Evolutionary conservation across 2,888 invertebrate genomes (phyloP).

Genomic region (Drosophila multiciliata): DNA sequence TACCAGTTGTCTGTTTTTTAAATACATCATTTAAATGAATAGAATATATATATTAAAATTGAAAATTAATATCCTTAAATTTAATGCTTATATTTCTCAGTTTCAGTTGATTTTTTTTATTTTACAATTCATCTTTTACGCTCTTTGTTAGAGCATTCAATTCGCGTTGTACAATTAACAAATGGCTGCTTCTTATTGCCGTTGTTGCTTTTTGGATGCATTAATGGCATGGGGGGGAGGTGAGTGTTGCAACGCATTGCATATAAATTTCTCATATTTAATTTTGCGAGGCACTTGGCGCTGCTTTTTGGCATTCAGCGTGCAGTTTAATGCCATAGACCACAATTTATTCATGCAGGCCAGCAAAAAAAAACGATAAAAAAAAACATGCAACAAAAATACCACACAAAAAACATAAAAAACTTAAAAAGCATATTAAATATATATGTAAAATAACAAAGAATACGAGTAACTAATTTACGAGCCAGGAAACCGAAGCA

Average conservation of each 20-base stretch:
- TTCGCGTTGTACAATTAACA: slow-evolving; percentile 2
- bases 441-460: slow-evolving; percentile 11
- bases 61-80: background rate
- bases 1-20: background rate
- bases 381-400: background rate
- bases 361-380: slow-evolving; percentile 12
- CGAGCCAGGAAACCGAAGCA: background rate
- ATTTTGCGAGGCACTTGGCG: slow-evolving; percentile 68
- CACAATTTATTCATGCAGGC: slow-evolving; percentile 58
- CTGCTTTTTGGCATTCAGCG: slow-evolving; percentile 59
- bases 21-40: background rate
- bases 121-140: background rate
- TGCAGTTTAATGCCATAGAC: slow-evolving; percentile 60
- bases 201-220: slow-evolving; percentile 51
- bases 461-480: background rate
- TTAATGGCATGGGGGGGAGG: slow-evolving; percentile 65
- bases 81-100: background rate
- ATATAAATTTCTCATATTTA: slow-evolving; percentile 78
- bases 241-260: slow-evolving; percentile 52
- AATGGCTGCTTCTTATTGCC: slow-evolving; percentile 15
- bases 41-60: background rate
- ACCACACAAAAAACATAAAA: slow-evolving; percentile 12
- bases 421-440: slow-evolving; percentile 5
- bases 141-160: slow-evolving; percentile 31
- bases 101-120: background rate